Evolutionary conservation across 1,140 invertebrate genomes (phyloP).

Genomic region (Marisa cornuarietis): DNA sequence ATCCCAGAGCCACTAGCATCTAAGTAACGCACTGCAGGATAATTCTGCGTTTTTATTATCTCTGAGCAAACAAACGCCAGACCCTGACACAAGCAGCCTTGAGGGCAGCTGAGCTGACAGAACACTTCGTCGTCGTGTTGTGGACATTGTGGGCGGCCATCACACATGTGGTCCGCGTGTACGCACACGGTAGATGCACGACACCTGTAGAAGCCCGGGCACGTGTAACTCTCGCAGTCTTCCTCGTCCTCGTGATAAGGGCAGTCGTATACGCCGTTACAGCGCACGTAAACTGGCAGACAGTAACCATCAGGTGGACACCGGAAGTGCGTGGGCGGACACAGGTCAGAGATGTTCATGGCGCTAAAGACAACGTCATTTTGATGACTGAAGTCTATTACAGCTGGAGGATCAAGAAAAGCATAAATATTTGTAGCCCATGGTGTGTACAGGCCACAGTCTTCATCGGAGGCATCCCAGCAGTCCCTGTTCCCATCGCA

Average conservation of each 20-base stretch:
- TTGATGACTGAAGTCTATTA: not conserved
- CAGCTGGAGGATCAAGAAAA: not conserved
- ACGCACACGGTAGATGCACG: constrained; percentile 7
- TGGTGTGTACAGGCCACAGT: not conserved
- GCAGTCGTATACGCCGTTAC: constrained; percentile 12
- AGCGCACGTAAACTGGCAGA: not conserved
- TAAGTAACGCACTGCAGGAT: not conserved
- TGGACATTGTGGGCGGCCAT: constrained; percentile 14
- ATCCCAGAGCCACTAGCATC: constrained; percentile 3
- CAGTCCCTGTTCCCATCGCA: not conserved
- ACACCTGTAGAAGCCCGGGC: constrained; percentile 22
- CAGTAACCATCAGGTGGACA: not conserved
- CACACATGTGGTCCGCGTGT: constrained; percentile 1
- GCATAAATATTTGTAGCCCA: not conserved
- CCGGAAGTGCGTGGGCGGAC: not conserved
- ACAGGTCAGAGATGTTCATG: not conserved
- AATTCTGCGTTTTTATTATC: not conserved
- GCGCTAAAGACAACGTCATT: not conserved
- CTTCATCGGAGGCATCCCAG: not conserved
- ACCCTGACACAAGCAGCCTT: constrained; percentile 25
- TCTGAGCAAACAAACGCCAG: not conserved
- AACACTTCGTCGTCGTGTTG: constrained; percentile 22
- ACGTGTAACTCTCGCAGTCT: not conserved
- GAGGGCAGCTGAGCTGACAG: constrained; percentile 28
- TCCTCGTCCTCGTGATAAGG: constrained; percentile 1